A percentile compares a stretch with the other conserved stretches of the same genome.
Conservation (phyloP, 2,113 vertebrate species). For the Psilopsiagon aurifrons region DNA sequence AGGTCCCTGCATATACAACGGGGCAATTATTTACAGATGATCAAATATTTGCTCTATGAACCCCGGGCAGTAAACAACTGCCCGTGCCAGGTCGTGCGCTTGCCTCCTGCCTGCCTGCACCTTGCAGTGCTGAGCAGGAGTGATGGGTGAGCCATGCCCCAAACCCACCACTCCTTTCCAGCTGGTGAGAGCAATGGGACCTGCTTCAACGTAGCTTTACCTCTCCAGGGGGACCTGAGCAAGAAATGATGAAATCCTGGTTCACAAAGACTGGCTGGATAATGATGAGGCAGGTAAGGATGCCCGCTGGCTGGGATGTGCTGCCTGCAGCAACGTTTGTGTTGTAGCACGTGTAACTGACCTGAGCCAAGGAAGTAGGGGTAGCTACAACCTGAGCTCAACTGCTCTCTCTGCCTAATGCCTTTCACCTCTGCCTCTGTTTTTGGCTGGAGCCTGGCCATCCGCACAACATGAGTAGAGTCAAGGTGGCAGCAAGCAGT, state of each 20-base stretch:
- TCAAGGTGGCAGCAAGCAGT: background rate
- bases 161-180: background rate
- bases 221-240: accelerated
- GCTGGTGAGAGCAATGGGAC: background rate
- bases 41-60: conserved; percentile 13
- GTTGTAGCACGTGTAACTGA: background rate
- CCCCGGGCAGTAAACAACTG: background rate
- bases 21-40: background rate
- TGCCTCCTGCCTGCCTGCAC: background rate
- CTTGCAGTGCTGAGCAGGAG: background rate
- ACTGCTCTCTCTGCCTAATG: background rate
- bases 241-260: background rate
- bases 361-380: background rate
- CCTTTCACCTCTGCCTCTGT: background rate
- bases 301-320: accelerated
- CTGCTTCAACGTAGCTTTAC: background rate
- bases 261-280: background rate
- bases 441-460: background rate
- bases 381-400: background rate
- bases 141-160: background rate
- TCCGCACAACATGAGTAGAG: background rate
- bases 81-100: background rate
- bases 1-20: background rate
- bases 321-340: background rate
- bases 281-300: background rate